These are phyloP conservation scores for Miniopterus natalensis DNA, from an alignment of 2,113 vertebrate species.

Conservation along the genomic window DNA sequence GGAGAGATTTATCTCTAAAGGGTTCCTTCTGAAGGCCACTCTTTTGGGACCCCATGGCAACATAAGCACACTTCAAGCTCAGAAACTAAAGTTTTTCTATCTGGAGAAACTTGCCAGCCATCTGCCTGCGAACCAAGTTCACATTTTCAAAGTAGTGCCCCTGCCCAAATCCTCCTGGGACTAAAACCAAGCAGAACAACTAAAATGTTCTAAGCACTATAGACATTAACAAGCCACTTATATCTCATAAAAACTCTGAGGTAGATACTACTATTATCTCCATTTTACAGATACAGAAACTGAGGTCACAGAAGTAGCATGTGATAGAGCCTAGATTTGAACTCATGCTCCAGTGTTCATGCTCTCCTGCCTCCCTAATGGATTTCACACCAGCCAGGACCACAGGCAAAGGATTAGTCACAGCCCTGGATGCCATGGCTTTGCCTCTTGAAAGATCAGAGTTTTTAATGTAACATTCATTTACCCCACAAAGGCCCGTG, in stretches of 20 bases:
- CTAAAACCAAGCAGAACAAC: neutral
- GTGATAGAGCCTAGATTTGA: neutral
- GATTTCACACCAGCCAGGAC: neutral
- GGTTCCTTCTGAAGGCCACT: neutral
- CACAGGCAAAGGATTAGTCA: constrained; percentile 25
- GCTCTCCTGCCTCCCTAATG: neutral
- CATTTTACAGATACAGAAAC: neutral
- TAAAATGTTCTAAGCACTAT: neutral
- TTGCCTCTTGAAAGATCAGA: neutral
- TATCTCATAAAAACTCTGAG: neutral
- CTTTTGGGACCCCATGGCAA: neutral
- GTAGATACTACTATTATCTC: neutral
- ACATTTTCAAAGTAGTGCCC: neutral
- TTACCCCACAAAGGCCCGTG: neutral
- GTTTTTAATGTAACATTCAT: neutral
- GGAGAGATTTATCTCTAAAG: neutral
- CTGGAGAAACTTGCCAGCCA: neutral
- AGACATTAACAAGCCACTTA: neutral
- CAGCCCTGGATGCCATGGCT: neutral
- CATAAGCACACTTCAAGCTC: neutral
- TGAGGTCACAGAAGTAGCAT: neutral
- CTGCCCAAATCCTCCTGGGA: neutral
- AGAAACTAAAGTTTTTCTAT: neutral
- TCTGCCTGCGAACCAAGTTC: neutral
- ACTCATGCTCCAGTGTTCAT: neutral